These are phyloP conservation scores for Ochropleura plecta DNA, from an alignment of 2,888 invertebrate species.

Conservation along the genomic window DNA sequence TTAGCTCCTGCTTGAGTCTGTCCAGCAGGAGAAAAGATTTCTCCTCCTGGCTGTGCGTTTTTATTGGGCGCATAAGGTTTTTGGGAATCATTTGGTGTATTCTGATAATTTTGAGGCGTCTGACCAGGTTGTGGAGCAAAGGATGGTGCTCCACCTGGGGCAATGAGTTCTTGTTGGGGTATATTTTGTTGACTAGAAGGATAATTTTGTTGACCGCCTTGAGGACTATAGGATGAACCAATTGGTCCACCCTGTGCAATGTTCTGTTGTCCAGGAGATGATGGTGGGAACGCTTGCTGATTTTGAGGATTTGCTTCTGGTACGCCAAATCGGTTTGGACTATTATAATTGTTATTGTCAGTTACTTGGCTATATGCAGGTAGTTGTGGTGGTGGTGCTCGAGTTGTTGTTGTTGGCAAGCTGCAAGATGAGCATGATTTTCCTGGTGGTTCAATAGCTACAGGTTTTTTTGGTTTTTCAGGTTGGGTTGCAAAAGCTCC, in stretches of 20 bases:
- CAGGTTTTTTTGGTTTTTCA: constrained; percentile 54
- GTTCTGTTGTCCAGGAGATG: constrained; percentile 7
- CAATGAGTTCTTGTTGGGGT: constrained; percentile 21
- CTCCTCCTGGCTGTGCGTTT: constrained; percentile 17
- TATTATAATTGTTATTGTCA: constrained; percentile 41
- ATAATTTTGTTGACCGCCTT: constrained; percentile 33
- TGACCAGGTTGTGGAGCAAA: constrained; percentile 20
- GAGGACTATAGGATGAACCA: constrained; percentile 16
- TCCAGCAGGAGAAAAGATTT: background rate
- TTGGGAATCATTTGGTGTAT: constrained; percentile 21
- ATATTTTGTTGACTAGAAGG: constrained; percentile 25
- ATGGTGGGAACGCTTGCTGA: constrained; percentile 24
- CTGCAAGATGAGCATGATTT: constrained; percentile 91
- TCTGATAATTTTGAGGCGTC: constrained; percentile 34
- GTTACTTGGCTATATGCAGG: constrained; percentile 42
- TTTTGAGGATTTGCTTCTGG: constrained; percentile 24
- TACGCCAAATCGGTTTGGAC: constrained; percentile 25
- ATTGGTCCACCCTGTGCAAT: constrained; percentile 10
- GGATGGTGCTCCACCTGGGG: background rate
- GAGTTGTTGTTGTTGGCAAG: constrained; percentile 88
- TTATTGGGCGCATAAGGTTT: constrained; percentile 20
- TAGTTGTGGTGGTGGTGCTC: constrained; percentile 74
- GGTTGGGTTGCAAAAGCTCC: constrained; percentile 51
- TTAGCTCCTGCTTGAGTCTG: background rate
- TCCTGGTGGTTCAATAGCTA: constrained; percentile 78